Percentiles rank a stretch among this genome's conserved stretches.
Evolutionary conservation across 2,797 vertebrate genomes (phyloP).

Genomic region (Tenualosa ilisha): DNA sequence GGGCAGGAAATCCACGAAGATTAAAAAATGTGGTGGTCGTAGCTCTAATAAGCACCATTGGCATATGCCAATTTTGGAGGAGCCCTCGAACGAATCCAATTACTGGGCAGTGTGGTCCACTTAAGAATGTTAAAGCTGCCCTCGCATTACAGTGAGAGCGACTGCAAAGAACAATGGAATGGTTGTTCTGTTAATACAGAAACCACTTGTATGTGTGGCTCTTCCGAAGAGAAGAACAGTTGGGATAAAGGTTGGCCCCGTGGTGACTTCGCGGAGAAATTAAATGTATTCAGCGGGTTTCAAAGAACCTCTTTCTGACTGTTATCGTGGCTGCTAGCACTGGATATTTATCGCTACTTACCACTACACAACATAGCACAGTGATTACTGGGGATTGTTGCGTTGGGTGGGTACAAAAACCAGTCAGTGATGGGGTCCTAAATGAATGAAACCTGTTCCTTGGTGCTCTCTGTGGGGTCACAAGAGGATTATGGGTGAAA

Average conservation of each 20-base stretch:
- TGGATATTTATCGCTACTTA: neutral
- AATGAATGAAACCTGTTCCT: slow-evolving; percentile 13
- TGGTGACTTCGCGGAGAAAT: neutral
- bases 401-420: neutral
- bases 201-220: slow-evolving; percentile 41
- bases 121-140: slow-evolving; percentile 74
- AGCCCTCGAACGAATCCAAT: slow-evolving; percentile 43
- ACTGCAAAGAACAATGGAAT: slow-evolving; percentile 67
- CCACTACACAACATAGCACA: neutral
- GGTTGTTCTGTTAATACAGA: slow-evolving; percentile 68
- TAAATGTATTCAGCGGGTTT: neutral
- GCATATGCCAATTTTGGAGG: slow-evolving; percentile 48
- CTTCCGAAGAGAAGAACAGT: neutral
- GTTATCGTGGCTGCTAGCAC: neutral
- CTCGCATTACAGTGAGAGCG: slow-evolving; percentile 70
- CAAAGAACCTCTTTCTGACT: neutral
- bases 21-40: slow-evolving; percentile 57
- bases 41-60: slow-evolving; percentile 57
- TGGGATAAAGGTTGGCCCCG: neutral
- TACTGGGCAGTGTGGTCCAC: slow-evolving; percentile 58
- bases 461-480: neutral
- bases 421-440: neutral
- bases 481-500: slow-evolving; percentile 25
- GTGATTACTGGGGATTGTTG: neutral
- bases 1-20: slow-evolving; percentile 58